phyloP scores from a whole-genome alignment of 2,113 vertebrate species.

The Romanogobio albipinnatus region DNA sequence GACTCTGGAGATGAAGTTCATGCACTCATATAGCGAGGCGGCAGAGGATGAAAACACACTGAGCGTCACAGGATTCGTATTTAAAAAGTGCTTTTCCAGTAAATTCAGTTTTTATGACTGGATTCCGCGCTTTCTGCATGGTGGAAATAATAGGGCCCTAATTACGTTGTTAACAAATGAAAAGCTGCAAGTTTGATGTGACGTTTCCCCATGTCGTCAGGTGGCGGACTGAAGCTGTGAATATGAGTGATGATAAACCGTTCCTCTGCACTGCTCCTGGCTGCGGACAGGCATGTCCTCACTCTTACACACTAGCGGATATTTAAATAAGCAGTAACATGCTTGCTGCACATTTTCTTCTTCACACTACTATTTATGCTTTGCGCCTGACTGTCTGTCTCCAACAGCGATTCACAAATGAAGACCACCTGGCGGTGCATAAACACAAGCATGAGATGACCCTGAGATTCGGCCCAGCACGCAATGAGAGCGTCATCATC shows the following conservation, averaged over 20 bases:
- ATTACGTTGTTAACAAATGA: not conserved
- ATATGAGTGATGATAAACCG: constrained; percentile 99
- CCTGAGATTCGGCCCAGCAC: constrained; percentile 98
- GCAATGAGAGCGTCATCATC: constrained; percentile 96
- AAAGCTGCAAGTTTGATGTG: not conserved
- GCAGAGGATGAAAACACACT: too few species aligned
- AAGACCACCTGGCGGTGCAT: constrained; percentile 99
- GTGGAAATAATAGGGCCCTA: too few species aligned
- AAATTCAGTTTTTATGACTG: too few species aligned
- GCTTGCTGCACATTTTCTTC: not conserved
- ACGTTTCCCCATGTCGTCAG: constrained; percentile 67
- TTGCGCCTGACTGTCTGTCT: constrained; percentile 41
- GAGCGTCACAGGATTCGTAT: too few species aligned
- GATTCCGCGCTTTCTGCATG: too few species aligned
- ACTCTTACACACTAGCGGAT: not conserved
- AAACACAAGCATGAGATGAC: constrained; percentile 99
- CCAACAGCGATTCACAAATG: constrained; percentile 97
- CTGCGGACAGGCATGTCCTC: constrained; percentile 49
- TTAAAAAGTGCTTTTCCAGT: too few species aligned
- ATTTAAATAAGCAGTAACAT: not conserved
- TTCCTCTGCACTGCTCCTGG: constrained; percentile 78
- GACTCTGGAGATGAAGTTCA: too few species aligned
- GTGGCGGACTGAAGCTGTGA: constrained; percentile 89
- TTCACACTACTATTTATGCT: not conserved
- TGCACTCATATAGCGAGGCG: too few species aligned